Evolutionary conservation across 2,113 vertebrate genomes (phyloP).

Genomic region (Macrotis lagotis): DNA sequence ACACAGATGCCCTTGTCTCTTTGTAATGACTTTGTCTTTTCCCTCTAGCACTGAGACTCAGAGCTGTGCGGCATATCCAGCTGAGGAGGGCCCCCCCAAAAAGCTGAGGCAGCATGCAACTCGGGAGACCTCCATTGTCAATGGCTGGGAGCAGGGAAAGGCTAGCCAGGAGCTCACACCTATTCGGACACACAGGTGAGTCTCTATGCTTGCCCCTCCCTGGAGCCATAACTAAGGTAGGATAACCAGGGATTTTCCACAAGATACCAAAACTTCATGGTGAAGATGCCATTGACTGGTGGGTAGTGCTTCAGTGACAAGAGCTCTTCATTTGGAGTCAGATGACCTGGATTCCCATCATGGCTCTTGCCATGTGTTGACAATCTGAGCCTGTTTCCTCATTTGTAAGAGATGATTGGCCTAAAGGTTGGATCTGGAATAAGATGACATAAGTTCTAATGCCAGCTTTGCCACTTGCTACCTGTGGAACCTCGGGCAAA

Average conservation of each 20-base stretch:
- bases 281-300: background rate
- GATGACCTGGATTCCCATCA: background rate
- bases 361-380: background rate
- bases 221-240: background rate
- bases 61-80: conserved; percentile 75
- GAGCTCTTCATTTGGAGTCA: background rate
- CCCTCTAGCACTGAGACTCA: conserved; percentile 78
- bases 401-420: background rate
- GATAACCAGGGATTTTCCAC: background rate
- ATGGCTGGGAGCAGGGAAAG: conserved; percentile 84
- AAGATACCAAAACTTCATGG: background rate
- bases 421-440: background rate
- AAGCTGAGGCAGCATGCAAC: conserved; percentile 59
- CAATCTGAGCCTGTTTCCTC: background rate
- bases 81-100: conserved; percentile 76
- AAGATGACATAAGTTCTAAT: background rate
- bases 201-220: fast-evolving
- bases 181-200: conserved; percentile 86
- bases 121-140: conserved; percentile 75
- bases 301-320: background rate
- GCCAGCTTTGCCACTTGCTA: background rate
- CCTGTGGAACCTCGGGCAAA: background rate
- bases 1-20: background rate
- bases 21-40: conserved; percentile 4
- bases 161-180: conserved; percentile 79